Evolutionary conservation across 2,888 invertebrate species (phyloP), one percentile per base, ranked within the genome.

Genomic region (Oscheius sp.): DNA sequence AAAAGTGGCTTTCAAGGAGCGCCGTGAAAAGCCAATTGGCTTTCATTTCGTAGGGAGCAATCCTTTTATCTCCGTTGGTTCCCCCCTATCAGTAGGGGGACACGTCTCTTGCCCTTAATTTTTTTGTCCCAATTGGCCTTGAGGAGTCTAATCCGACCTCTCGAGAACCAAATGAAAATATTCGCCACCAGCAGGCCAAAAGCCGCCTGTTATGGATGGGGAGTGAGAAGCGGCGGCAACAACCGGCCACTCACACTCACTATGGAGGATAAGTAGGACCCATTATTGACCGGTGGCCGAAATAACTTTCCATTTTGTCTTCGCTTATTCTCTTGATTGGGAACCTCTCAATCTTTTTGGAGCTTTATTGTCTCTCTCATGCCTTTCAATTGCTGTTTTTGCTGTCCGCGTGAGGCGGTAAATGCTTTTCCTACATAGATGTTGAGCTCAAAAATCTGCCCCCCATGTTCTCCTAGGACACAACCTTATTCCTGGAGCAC

Each of bases 261-360:
- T n/a, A n/a, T n/a, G n/a, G n/a, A 31, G 61, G 61, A 61, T 61
- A 61, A 61, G 61, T 61, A 61, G 61, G 39, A 45, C 17, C 61
- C 61, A 61, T 61, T 61, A 61, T 61, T 61, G 61, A 61, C 61
- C 61, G 45, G 45, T 45, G 17, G 39, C 42, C 45, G 61, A 61
- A 61, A 61, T 45, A 42, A 42, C 61, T 45, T 15, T n/a, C 34
- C 20, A 55, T 17, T 55, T 55, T 55, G 37, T 34, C 34, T 55
- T 52, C 4, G 48, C 23, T 12, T 15, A 6, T 45, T 17, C 12
- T 12, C 17, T 6, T 17, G 2, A 34, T 20, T 5, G 3, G 15
- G 10, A 17, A 6, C 34, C 37, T 17, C 34, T 34, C 20, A 33
- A 17, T 55, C 34, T 34, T 55, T 53, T 53, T 12, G 15, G 27